Evolutionary conservation across 2,888 invertebrate species (phyloP).

Genomic region (Stegophylla sp.): DNA sequence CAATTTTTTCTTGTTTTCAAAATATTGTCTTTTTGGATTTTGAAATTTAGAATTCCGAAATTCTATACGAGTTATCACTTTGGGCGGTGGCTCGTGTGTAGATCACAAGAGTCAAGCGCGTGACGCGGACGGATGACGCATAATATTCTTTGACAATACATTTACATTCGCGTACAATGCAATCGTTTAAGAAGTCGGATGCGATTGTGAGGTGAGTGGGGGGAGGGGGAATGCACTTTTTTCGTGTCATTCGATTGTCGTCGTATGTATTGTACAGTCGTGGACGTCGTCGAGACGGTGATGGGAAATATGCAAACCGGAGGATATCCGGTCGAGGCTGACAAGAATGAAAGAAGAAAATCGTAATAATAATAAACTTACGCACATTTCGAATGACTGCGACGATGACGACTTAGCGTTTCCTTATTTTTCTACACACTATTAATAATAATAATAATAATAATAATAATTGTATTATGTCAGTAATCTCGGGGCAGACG

Average conservation of each 20-base stretch:
- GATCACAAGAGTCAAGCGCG: too few species aligned
- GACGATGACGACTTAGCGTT: constrained; percentile 4
- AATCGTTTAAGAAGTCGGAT: constrained; percentile 23
- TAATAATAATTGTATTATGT: neutral
- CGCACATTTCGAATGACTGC: constrained; percentile 3
- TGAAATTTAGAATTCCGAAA: too few species aligned
- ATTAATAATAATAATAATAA: too few species aligned
- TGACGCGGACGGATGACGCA: neutral
- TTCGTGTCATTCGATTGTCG: neutral
- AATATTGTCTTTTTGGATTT: too few species aligned
- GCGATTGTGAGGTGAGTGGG: neutral
- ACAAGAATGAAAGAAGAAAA: constrained; percentile 17
- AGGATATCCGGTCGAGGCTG: constrained; percentile 43
- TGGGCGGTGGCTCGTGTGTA: too few species aligned
- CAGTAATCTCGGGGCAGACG: neutral
- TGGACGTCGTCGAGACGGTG: constrained; percentile 10
- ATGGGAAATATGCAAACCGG: constrained; percentile 27
- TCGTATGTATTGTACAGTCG: neutral
- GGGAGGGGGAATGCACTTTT: constrained; percentile 5
- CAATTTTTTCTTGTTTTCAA: too few species aligned
- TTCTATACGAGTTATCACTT: too few species aligned
- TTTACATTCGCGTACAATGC: constrained; percentile 9
- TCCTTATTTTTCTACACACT: neutral
- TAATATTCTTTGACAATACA: too few species aligned
- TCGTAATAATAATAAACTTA: constrained; percentile 4